Conservation (phyloP, 1,140 invertebrate species). For the Macrosteles quadrilineatus region DNA sequence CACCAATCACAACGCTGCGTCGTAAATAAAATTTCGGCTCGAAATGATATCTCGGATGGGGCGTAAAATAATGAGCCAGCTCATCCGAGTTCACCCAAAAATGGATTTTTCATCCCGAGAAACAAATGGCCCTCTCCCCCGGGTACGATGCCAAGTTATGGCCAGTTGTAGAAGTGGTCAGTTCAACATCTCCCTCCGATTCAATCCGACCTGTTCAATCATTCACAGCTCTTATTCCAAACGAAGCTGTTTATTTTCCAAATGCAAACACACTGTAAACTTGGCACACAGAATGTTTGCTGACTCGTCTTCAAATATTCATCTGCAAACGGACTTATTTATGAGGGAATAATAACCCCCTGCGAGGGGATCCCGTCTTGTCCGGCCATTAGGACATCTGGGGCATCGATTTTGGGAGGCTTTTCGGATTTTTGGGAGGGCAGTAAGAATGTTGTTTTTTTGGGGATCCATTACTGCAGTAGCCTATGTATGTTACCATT, state of each 20-base stretch:
- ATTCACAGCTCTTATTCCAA: background rate
- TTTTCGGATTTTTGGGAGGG: no score
- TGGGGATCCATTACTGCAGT: no score
- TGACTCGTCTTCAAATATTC: conserved; percentile 12
- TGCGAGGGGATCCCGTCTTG: no score
- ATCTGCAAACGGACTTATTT: conserved; percentile 6
- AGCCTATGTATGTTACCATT: no score
- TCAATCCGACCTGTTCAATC: conserved; percentile 1
- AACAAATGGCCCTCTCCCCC: background rate
- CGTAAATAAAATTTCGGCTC: no score
- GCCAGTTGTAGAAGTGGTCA: background rate
- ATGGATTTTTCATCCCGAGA: conserved; percentile 9
- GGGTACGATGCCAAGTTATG: background rate
- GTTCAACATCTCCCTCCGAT: background rate
- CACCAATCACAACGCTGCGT: no score
- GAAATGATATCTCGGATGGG: no score
- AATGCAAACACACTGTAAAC: background rate
- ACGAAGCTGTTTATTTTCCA: conserved; percentile 16
- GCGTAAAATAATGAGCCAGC: no score
- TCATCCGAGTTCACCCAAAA: background rate
- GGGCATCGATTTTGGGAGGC: no score
- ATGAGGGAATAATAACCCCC: conserved; percentile 13
- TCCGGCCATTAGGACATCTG: no score
- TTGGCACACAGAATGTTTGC: background rate
- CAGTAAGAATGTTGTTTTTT: no score